Evolutionary conservation across 92 coral and sea anemone genomes (phyloP).

Genomic region (Umimayanthus kanabou): DNA sequence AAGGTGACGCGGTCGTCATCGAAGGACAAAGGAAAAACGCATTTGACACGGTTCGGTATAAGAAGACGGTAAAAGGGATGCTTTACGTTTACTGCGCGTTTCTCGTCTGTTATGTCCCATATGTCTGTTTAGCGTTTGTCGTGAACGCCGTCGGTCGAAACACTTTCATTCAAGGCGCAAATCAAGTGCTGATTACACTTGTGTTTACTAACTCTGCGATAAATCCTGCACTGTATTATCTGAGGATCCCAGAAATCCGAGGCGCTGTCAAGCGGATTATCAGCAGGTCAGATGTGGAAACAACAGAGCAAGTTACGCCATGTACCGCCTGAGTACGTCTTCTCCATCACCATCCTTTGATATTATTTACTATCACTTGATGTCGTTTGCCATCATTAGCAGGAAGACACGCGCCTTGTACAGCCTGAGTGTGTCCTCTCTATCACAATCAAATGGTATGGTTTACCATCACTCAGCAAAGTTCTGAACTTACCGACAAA

Average conservation of each 20-base stretch:
- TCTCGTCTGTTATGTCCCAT: conserved; percentile 19
- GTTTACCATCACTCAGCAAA: too few species aligned
- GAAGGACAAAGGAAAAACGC: background rate
- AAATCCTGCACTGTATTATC: conserved; percentile 13
- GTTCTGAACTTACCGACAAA: too few species aligned
- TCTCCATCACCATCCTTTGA: background rate
- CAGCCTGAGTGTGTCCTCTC: too few species aligned
- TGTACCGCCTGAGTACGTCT: background rate
- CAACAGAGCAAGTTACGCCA: background rate
- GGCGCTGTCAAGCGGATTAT: conserved; percentile 20
- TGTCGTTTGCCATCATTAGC: background rate
- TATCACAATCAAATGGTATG: too few species aligned
- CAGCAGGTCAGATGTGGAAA: conserved; percentile 4
- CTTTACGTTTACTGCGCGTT: conserved; percentile 28
- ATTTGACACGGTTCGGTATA: conserved; percentile 5
- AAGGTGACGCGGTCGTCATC: background rate
- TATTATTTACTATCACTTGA: background rate
- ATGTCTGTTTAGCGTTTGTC: conserved; percentile 30
- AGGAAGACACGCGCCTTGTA: background rate
- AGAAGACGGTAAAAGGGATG: conserved; percentile 23
- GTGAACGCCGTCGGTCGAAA: conserved; percentile 35
- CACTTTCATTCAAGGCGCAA: conserved; percentile 18
- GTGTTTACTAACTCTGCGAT: conserved; percentile 17
- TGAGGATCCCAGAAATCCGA: conserved; percentile 24
- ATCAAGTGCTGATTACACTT: conserved; percentile 20